Base-by-base conservation (phyloP, 1,140 invertebrate genomes). In the Bradysia coprophila region DNA sequence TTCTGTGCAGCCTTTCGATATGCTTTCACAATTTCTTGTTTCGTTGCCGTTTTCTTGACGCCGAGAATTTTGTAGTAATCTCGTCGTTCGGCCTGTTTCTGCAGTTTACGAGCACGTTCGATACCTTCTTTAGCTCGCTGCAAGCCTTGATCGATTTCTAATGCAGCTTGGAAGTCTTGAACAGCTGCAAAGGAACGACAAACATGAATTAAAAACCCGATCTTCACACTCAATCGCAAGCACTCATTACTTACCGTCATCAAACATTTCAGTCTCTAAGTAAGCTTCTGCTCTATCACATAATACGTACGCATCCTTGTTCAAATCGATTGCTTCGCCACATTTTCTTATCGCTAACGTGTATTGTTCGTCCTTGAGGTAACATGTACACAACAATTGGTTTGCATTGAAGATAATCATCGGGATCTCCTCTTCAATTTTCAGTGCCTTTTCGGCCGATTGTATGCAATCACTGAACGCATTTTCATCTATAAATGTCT, bases 61-160 rank as follows among this genome's bases (percentile, higher is more conserved):
- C 78, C 78, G 33, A 98, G 66, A 51, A 98, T 98, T 69, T 98
- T 97, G 61, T 99, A 99, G 67, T 99, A 99, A 66, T 98, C 94
- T 54, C 91, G 68, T 51, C 83, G 83, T 51, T 94, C 86, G 0
- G 92, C 72, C 55, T 92, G 81, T 59, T 97, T 97, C 60, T 94
- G 83, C 41, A 95, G 62, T 57, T 93, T 93, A 60, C 97, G 88
- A 2, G 90, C 92, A 52, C 75, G 76, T 45, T 81, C 73, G 2
- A 94, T 56, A 11, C 92, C 92, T 50, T 98, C 90, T 55, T 87
- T 83, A 0, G 91, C 92, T 49, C 87, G 65, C 48, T 80, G 71
- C 43, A 76, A 73, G 32, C 78, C 71, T 40, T 81, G 73, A 48
- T 98, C 88, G 19, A 92, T 67, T 47, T 92, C 82, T 41, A 89